A percentile compares a stretch with the other conserved stretches of the same genome.
Evolutionary conservation across 2,888 invertebrate genomes (phyloP).

Genomic region (Dione juno): DNA sequence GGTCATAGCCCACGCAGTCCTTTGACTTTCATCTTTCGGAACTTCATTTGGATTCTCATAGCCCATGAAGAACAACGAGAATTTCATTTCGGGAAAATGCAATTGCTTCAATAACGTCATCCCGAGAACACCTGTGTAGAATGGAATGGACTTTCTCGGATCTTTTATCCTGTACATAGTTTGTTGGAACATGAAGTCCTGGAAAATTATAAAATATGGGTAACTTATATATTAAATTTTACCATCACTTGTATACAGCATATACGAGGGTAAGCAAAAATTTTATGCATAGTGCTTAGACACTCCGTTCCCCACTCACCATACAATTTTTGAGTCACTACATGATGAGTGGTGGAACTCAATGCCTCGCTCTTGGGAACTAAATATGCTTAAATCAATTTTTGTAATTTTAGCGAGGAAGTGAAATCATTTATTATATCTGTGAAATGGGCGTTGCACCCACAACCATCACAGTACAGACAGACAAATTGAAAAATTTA

Average conservation of each 20-base stretch:
- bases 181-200: slow-evolving; percentile 97
- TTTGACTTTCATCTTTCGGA: slow-evolving; percentile 87
- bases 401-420: too few species aligned
- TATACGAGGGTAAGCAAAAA: neutral
- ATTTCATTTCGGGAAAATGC: slow-evolving; percentile 95
- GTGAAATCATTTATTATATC: neutral
- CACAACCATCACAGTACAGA: too few species aligned
- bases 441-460: neutral
- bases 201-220: slow-evolving; percentile 49
- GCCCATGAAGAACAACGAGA: slow-evolving; percentile 95
- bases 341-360: neutral
- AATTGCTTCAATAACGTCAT: slow-evolving; percentile 94
- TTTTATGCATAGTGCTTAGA: neutral
- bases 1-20: slow-evolving; percentile 90
- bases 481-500: too few species aligned
- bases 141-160: slow-evolving; percentile 92
- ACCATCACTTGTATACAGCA: neutral
- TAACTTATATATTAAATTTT: neutral
- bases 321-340: neutral
- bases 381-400: too few species aligned
- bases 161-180: slow-evolving; percentile 98
- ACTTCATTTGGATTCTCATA: slow-evolving; percentile 90
- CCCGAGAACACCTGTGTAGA: slow-evolving; percentile 95
- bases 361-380: neutral
- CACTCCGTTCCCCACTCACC: neutral